A percentile compares a stretch with the other conserved stretches of the same genome.
Conservation (phyloP, 2,113 vertebrate species). For the Brachirus orientalis region DNA sequence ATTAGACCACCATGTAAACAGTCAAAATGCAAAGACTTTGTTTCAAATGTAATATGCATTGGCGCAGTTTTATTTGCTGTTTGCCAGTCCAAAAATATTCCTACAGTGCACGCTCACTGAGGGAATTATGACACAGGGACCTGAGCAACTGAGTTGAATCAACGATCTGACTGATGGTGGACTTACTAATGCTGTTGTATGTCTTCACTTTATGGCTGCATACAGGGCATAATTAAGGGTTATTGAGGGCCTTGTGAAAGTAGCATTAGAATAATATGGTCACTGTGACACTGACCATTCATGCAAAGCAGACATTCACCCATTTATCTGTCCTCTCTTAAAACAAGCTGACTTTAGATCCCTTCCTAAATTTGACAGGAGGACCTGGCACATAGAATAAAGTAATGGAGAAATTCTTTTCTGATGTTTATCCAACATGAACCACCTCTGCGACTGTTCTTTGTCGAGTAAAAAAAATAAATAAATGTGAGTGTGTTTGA, state of each 20-base stretch:
- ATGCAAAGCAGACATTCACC: constrained; percentile 64
- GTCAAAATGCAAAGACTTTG: constrained; percentile 29
- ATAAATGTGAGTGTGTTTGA: background rate
- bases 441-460: constrained; percentile 31
- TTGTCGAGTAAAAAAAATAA: constrained; percentile 8
- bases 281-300: constrained; percentile 58
- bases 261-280: constrained; percentile 49
- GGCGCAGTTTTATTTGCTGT: background rate
- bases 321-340: constrained; percentile 53
- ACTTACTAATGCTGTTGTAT: constrained; percentile 25
- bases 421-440: constrained; percentile 28
- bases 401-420: constrained; percentile 44
- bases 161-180: constrained; percentile 26
- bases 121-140: background rate
- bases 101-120: too few relatives aligned
- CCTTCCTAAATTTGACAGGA: constrained; percentile 46
- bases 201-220: constrained; percentile 55
- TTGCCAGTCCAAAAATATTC: too few relatives aligned
- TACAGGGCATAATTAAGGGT: constrained; percentile 52
- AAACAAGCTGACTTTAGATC: constrained; percentile 47
- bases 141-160: background rate
- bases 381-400: constrained; percentile 29
- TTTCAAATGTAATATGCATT: too few relatives aligned
- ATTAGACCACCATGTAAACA: constrained; percentile 39
- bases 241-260: constrained; percentile 51